Conservation (phyloP, 2,797 vertebrate genomes). For the Xiphophorus birchmanni region DNA sequence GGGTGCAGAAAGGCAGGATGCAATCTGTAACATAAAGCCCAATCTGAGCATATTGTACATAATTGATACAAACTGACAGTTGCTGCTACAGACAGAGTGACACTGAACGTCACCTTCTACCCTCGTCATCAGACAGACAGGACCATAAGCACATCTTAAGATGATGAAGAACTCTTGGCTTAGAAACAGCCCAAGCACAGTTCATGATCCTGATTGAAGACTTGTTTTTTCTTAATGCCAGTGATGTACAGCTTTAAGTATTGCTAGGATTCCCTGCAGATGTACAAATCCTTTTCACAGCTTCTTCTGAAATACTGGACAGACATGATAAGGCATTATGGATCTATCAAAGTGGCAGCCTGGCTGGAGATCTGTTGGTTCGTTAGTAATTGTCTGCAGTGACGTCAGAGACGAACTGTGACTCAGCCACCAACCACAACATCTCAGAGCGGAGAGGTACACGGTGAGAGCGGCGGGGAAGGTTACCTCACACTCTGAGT, state of each 20-base stretch:
- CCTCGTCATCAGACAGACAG: constrained; percentile 30
- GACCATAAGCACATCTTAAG: constrained; percentile 34
- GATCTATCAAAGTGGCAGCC: constrained; percentile 8
- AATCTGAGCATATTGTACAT: not conserved
- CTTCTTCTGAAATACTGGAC: constrained; percentile 2
- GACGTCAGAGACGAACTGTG: constrained; percentile 53
- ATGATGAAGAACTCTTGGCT: constrained; percentile 24
- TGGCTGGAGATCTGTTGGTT: constrained; percentile 26
- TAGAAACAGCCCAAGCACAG: constrained; percentile 22
- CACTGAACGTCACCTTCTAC: constrained; percentile 27
- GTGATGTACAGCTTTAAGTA: not conserved
- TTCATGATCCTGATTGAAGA: constrained; percentile 22
- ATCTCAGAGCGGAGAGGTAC: constrained; percentile 39
- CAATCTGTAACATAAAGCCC: constrained; percentile 3
- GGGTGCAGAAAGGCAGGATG: constrained; percentile 3
- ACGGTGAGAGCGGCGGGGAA: constrained; percentile 10
- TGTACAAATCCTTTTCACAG: constrained; percentile 8
- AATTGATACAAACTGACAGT: constrained; percentile 55
- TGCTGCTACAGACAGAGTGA: constrained; percentile 49
- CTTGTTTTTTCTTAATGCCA: not conserved
- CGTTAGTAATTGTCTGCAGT: constrained; percentile 59
- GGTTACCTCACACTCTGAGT: constrained; percentile 28
- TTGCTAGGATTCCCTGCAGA: constrained; percentile 3
- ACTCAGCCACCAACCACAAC: constrained; percentile 44
- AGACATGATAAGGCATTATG: constrained; percentile 1